These are phyloP conservation scores for Chalcis sispes DNA, from an alignment of 2,888 invertebrate species.

Conservation along the genomic window DNA sequence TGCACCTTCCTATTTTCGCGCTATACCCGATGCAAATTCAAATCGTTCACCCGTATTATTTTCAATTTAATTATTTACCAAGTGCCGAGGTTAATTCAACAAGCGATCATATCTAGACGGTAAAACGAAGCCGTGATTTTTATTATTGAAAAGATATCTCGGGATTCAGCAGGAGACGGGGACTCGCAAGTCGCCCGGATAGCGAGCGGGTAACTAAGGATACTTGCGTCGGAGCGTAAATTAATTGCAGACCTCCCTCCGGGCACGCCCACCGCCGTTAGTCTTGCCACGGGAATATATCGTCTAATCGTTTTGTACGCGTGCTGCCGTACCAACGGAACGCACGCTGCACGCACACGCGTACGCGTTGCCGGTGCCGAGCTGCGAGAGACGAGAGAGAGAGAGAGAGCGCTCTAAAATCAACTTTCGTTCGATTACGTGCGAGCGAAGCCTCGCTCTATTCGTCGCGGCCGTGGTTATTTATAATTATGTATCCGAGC, in stretches of 20 bases:
- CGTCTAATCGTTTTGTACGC: slow-evolving; percentile 67
- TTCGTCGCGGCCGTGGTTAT: not conserved
- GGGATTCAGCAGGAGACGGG: not conserved
- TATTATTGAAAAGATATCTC: slow-evolving; percentile 28
- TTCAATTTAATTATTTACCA: slow-evolving; percentile 24
- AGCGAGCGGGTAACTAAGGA: slow-evolving; percentile 66
- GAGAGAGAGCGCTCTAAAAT: slow-evolving; percentile 22
- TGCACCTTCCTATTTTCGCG: too few species aligned
- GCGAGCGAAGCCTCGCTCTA: slow-evolving; percentile 11
- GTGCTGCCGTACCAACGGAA: too few species aligned
- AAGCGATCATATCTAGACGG: not conserved
- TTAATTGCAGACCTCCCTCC: slow-evolving; percentile 69
- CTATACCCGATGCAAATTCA: not conserved
- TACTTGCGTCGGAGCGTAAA: slow-evolving; percentile 72
- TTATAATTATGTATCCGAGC: slow-evolving; percentile 33
- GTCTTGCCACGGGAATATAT: slow-evolving; percentile 60
- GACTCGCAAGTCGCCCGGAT: not conserved
- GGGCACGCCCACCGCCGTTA: slow-evolving; percentile 70
- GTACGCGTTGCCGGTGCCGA: not conserved
- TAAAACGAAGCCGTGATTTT: not conserved
- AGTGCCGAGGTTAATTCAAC: slow-evolving; percentile 6
- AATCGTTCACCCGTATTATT: not conserved
- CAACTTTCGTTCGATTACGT: slow-evolving; percentile 35
- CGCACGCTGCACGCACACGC: not conserved
- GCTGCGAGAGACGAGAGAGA: too few species aligned